Conservation (phyloP, 2,888 invertebrate species). For the Plagodis pulveraria region DNA sequence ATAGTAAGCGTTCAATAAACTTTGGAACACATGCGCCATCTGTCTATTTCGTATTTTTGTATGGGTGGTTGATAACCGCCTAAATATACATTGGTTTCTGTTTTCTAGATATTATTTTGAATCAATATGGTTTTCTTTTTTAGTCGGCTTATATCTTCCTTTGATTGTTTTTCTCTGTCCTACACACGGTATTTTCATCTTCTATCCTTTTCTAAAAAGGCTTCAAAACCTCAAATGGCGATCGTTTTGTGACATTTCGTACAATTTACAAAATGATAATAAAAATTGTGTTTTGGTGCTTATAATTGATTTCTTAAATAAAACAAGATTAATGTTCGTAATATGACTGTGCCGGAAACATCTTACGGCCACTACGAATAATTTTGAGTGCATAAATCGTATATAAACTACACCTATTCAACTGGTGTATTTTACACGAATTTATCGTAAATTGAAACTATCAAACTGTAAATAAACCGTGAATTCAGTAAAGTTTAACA, state of each 20-base stretch:
- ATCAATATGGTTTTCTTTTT: slow-evolving; percentile 41
- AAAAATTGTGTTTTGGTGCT: slow-evolving; percentile 50
- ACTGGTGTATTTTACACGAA: slow-evolving; percentile 31
- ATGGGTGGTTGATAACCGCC: slow-evolving; percentile 38
- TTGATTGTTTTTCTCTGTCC: slow-evolving; percentile 48
- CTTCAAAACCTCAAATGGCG: slow-evolving; percentile 70
- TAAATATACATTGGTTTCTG: slow-evolving; percentile 31
- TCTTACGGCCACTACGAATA: slow-evolving; percentile 35
- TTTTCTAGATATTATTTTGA: slow-evolving; percentile 24
- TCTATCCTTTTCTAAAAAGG: slow-evolving; percentile 53
- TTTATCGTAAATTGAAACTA: slow-evolving; percentile 2
- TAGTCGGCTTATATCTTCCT: slow-evolving; percentile 46
- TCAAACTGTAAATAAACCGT: slow-evolving; percentile 1
- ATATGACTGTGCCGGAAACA: slow-evolving; percentile 1
- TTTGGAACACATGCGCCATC: slow-evolving; percentile 77
- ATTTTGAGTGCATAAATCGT: slow-evolving; percentile 29
- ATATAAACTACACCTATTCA: slow-evolving; percentile 37
- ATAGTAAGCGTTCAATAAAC: slow-evolving; percentile 80
- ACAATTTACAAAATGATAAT: slow-evolving; percentile 55
- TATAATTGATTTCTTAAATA: slow-evolving; percentile 59
- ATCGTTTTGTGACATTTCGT: slow-evolving; percentile 69
- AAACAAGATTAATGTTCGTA: slow-evolving; percentile 52
- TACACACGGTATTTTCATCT: slow-evolving; percentile 17
- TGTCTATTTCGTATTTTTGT: slow-evolving; percentile 33
- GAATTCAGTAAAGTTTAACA: background rate